A percentile compares a stretch with the other conserved stretches of the same genome.
Conservation (phyloP, 2,113 vertebrate species). For the Psittacula cyanocephala region DNA sequence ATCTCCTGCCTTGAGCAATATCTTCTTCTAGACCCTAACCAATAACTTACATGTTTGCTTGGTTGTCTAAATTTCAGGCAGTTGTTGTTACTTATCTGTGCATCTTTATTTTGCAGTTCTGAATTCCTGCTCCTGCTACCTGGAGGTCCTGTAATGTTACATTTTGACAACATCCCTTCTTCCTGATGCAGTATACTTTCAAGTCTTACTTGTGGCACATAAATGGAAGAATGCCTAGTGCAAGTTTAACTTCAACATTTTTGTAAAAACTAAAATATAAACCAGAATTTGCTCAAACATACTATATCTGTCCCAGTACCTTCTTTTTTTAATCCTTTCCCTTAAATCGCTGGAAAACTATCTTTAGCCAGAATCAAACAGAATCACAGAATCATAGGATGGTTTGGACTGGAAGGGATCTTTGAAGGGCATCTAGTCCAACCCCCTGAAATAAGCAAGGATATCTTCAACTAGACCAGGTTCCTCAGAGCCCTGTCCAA, state of each 20-base stretch:
- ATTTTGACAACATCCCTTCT: not conserved
- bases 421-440: not conserved
- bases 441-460: not conserved
- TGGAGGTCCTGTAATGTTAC: not conserved
- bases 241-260: not conserved
- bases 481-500: fast-evolving
- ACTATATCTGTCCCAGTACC: not conserved
- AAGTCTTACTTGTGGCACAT: not conserved
- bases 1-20: not conserved
- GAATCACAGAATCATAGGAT: not conserved
- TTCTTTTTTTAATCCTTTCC: not conserved
- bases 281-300: not conserved
- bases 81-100: not conserved
- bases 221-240: not conserved
- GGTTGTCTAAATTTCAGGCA: not conserved
- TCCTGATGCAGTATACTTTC: not conserved
- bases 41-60: not conserved
- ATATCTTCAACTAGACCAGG: not conserved
- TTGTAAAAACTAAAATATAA: not conserved
- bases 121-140: not conserved
- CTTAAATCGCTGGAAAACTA: not conserved
- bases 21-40: not conserved
- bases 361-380: not conserved
- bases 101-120: not conserved
- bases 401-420: not conserved